phyloP scores from a whole-genome alignment of 2,797 vertebrate genomes.

The Crossoptilon crossoptilon region DNA sequence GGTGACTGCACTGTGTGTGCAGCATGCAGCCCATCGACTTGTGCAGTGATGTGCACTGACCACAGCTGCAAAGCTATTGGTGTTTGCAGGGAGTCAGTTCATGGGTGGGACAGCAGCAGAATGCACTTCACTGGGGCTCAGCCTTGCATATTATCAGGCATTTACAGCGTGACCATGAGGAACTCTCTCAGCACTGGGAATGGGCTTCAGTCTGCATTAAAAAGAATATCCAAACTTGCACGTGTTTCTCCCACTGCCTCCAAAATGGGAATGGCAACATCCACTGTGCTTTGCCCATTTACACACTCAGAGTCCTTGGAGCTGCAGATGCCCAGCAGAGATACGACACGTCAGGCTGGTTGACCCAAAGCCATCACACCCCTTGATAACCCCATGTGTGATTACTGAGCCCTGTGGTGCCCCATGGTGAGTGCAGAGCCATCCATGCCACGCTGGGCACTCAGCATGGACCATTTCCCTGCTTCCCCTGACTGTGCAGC shows the following conservation, averaged over 20 bases:
- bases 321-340: neutral
- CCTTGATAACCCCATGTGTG: rapidly evolving
- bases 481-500: neutral
- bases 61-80: neutral
- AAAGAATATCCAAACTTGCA: rapidly evolving
- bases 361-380: neutral
- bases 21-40: rapidly evolving
- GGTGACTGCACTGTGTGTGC: neutral
- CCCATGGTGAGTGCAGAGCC: neutral
- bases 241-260: rapidly evolving
- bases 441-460: neutral
- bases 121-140: neutral
- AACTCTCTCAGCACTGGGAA: neutral
- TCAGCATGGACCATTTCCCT: neutral
- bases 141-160: neutral
- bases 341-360: rapidly evolving
- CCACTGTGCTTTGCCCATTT: rapidly evolving
- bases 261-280: neutral
- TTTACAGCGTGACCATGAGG: neutral
- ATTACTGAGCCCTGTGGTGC: neutral
- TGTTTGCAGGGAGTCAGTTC: neutral
- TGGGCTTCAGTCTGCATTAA: rapidly evolving
- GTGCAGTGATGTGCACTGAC: neutral
- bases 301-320: rapidly evolving
- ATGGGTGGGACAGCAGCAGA: neutral